Base-by-base conservation (phyloP, 2,113 vertebrate genomes). In the Cichladusa arquata region DNA sequence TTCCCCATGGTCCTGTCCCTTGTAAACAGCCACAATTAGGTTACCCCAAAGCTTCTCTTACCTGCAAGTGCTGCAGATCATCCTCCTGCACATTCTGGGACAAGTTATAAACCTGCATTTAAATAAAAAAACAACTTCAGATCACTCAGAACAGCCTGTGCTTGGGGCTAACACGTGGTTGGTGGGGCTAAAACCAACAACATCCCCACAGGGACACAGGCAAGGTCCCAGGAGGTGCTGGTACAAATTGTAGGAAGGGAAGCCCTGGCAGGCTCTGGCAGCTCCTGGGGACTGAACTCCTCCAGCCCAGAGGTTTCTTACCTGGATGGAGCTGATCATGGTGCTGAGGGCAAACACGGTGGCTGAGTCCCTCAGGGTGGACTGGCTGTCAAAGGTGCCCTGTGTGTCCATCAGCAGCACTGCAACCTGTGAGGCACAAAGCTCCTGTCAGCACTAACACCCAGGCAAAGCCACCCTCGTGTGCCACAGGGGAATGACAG, bases 281-380 rank as follows among this genome's bases (percentile, higher is more conserved):
- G 14, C 2, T 53, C 8, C 58, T n/a, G 50, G 22, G 42, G 22
- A 13, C 14, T 15, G 53, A 82, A 25, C 18, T 31, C 9, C 44
- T 34, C 42, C 60, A 81, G 33, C 47, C 20, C 81, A n/a, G 51
- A 81, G 50, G 58, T 45, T 79, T 42, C 92, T 90, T 97, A 99
- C 99, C 99, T 99, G 99, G 98, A 99, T 99, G 20, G 99, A 99
- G 97, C 99, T 99, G 93, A 99, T 99, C 99, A 99, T 99, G 66
- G 99, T 99, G 98, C 99, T 99, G 72, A 99, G 98, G 19, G 99
- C 99, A 90, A 99, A 99, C 58, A 99, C 99, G 0, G 99, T 99
- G 96, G 99, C 99, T 0, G 99, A 99, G 88, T 99, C 99, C 96
- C 99, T 97, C 86, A 99, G 98, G 40, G 99, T 99, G 47, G 99